A percentile compares a stretch with the other conserved stretches of the same genome.
phyloP scores from a whole-genome alignment of 2,113 vertebrate species.

The Nothocercus julius region DNA sequence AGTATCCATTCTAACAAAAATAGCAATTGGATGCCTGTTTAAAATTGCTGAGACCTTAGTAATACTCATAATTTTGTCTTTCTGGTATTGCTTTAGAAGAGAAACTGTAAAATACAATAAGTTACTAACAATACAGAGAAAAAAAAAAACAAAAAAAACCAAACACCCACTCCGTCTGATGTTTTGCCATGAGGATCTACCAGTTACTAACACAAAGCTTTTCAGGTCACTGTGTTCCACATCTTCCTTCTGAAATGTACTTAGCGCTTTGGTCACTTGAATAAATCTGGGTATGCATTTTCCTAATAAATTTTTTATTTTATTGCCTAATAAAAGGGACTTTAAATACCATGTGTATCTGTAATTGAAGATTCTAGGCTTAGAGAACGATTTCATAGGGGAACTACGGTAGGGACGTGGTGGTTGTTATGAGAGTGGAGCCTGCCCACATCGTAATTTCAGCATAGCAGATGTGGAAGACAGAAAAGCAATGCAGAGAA shows the following conservation, averaged over 20 bases:
- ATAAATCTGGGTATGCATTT: constrained; percentile 53
- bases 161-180: constrained; percentile 62
- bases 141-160: constrained; percentile 52
- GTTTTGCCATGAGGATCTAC: constrained; percentile 64
- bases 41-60: background rate
- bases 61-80: background rate
- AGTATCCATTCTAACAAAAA: background rate
- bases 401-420: background rate
- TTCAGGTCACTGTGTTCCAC: constrained; percentile 66
- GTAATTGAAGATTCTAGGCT: constrained; percentile 40
- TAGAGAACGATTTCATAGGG: constrained; percentile 33
- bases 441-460: background rate
- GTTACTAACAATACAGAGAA: background rate
- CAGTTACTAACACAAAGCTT: constrained; percentile 39
- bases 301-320: constrained; percentile 63
- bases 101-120: background rate
- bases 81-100: constrained; percentile 7
- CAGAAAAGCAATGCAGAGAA: background rate
- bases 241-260: constrained; percentile 40
- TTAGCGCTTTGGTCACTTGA: background rate
- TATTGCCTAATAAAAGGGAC: constrained; percentile 60
- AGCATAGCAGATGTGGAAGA: constrained; percentile 29
- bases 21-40: background rate
- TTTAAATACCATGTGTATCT: constrained; percentile 38
- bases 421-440: constrained; percentile 13